phyloP scores from a whole-genome alignment of 2,113 vertebrate genomes.

The Agelaius tricolor region DNA sequence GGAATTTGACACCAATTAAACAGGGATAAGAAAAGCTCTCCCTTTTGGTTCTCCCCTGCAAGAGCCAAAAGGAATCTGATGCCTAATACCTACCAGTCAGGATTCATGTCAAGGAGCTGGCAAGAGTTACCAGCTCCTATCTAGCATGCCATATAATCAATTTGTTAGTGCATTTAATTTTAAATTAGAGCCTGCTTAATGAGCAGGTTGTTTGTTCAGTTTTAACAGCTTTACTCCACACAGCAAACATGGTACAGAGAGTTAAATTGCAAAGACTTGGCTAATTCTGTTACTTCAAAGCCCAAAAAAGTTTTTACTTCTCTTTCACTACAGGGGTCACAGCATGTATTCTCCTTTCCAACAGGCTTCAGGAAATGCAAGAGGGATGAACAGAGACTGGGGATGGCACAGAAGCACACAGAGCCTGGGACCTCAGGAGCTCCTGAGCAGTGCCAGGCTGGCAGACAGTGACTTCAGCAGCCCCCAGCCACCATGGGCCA shows the following conservation, averaged over 20 bases:
- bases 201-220: background rate
- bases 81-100: background rate
- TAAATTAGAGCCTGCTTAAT: background rate
- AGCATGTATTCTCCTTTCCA: background rate
- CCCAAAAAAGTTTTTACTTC: background rate
- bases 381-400: background rate
- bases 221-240: background rate
- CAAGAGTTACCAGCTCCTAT: background rate
- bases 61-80: background rate
- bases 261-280: background rate
- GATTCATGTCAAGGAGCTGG: background rate
- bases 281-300: background rate
- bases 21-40: background rate
- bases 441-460: background rate
- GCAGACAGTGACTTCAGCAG: background rate
- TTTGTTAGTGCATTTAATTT: background rate
- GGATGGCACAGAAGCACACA: background rate
- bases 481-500: rapidly evolving
- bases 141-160: background rate
- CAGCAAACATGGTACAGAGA: background rate
- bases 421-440: background rate
- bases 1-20: background rate
- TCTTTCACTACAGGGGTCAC: background rate
- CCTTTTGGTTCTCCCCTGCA: background rate
- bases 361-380: background rate